Conservation (phyloP, 2,113 vertebrate genomes). For the Daphoenositta chrysoptera region DNA sequence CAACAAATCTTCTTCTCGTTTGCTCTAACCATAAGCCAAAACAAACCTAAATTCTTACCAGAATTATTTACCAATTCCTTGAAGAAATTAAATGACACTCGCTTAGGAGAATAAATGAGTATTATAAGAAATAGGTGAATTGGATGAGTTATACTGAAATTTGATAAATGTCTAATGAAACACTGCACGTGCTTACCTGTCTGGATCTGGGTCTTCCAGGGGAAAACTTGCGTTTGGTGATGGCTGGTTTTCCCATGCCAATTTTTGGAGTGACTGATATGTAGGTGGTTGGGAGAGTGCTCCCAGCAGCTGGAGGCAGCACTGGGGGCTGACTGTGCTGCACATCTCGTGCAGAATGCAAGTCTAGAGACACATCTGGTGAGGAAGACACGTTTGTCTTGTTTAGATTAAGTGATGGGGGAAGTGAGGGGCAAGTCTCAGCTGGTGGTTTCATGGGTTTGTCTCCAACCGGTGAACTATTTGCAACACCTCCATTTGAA, state of each 20-base stretch:
- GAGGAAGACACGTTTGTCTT: constrained; percentile 79
- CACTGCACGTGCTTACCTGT: constrained; percentile 79
- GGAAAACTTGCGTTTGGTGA: constrained; percentile 97
- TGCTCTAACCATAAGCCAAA: neutral
- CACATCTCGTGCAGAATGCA: constrained; percentile 74
- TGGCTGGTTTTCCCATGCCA: constrained; percentile 98
- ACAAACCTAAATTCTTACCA: neutral
- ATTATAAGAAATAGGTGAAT: fast-evolving
- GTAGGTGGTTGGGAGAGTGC: constrained; percentile 74
- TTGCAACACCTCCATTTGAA: constrained; percentile 70
- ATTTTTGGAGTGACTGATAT: constrained; percentile 91
- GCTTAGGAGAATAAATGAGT: neutral
- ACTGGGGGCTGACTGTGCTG: constrained; percentile 60
- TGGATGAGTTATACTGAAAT: neutral
- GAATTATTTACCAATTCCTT: neutral
- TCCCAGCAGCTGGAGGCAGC: constrained; percentile 68
- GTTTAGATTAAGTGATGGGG: constrained; percentile 63
- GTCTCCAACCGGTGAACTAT: constrained; percentile 67
- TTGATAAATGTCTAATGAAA: neutral
- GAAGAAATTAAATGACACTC: neutral
- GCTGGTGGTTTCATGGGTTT: constrained; percentile 64
- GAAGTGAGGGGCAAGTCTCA: constrained; percentile 40
- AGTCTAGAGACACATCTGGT: constrained; percentile 72
- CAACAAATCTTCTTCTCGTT: neutral
- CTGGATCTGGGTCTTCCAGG: constrained; percentile 88